Base-by-base conservation (phyloP, 2,797 vertebrate genomes). In the Coranthus polyacanthus region DNA sequence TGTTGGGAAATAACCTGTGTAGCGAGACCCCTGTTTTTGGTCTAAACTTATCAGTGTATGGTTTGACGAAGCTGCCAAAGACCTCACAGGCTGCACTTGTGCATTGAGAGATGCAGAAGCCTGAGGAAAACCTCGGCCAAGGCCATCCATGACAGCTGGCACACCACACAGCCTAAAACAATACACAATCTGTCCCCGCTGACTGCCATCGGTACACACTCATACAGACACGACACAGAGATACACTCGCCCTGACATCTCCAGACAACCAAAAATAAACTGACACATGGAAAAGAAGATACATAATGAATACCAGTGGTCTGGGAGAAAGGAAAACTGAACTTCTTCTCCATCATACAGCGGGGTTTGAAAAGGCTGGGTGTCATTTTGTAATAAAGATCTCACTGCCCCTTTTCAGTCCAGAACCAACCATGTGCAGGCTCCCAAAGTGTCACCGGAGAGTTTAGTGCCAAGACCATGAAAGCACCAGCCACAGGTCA, bases 401-500 rank as follows among this genome's bases (percentile, higher is more conserved):
- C 67, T 52, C 6, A 17, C 67, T 34, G 34, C 68, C 55, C 61
- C 64, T 54, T 56, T 21, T 63, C 24, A 43, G 72, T 65, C 44
- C 20, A 38, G 75, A 76, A 83, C 78, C 65, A 70, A 72, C 69
- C 24, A 67, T 5, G 63, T 7, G 72, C 82, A 62, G 59, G 84
- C 68, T 84, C 74, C 72, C 64, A 49, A 66, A 64, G 29, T 77
- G 88, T 88, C 75, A 60, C 59, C 74, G 70, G 72, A 76, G 75
- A 84, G 80, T 75, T 66, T 29, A 75, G 70, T 64, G 66, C 64
- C 68, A 83, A 46, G 45, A 70, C 86, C 90, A 91, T 94, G 90
- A 95, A 95, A 94, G 91, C 78, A 82, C 91, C 87, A 50, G 83
- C 85, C 77, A 81, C 81, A 66, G 77, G 82, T 90, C 91, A 87